Evolutionary conservation across 1,140 invertebrate species (phyloP).

Genomic region (Anastatus disparis): DNA sequence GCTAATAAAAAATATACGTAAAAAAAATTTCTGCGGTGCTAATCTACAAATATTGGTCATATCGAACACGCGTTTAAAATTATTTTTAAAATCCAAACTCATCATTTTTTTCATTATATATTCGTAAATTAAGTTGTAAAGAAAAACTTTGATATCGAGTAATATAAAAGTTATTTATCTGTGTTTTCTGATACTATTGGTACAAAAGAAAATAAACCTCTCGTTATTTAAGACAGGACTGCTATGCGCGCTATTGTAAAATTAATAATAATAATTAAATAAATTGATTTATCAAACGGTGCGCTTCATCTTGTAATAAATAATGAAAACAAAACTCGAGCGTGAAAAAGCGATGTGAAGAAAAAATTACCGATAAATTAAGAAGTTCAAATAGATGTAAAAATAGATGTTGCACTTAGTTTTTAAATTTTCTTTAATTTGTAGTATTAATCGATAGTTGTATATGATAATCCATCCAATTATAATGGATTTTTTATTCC

Average conservation of each 20-base stretch:
- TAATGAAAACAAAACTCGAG: neutral
- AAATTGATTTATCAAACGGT: neutral
- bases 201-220: conserved; percentile 13
- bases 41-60: neutral
- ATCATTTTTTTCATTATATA: too few species aligned
- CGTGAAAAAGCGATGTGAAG: neutral
- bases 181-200: conserved; percentile 38
- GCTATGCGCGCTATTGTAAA: neutral
- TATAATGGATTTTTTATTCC: conserved; percentile 32
- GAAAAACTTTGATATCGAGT: too few species aligned
- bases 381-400: conserved; percentile 19
- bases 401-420: conserved; percentile 16
- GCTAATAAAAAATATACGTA: neutral
- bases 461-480: conserved; percentile 34
- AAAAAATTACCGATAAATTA: neutral
- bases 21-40: conserved; percentile 5
- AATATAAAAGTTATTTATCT: conserved; percentile 15
- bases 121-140: too few species aligned
- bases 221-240: conserved; percentile 9
- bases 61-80: neutral
- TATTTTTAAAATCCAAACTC: too few species aligned
- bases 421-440: conserved; percentile 16
- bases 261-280: neutral
- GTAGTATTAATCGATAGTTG: conserved; percentile 13
- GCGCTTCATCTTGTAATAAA: neutral